Conservation (phyloP, 2,888 invertebrate species). For the Eupithecia vulgata region DNA sequence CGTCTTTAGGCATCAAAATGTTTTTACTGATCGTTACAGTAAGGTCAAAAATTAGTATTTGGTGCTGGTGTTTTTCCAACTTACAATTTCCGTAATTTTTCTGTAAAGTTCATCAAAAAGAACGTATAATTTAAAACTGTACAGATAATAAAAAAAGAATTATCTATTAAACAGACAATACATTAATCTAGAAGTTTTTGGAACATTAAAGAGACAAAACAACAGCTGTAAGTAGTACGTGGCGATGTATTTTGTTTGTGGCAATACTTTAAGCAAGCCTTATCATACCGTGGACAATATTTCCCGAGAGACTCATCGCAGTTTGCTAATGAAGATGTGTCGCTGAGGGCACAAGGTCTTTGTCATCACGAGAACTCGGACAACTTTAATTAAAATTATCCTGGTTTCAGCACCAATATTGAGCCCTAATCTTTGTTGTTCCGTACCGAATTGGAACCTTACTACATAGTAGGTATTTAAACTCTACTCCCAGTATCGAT, state of each 20-base stretch:
- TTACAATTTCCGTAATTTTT: neutral
- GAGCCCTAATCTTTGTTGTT: neutral
- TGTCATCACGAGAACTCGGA: slow-evolving; percentile 38
- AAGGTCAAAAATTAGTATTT: neutral
- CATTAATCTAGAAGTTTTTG: neutral
- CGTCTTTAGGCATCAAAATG: neutral
- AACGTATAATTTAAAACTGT: neutral
- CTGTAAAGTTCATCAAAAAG: neutral
- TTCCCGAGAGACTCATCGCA: slow-evolving; percentile 69
- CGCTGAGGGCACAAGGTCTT: slow-evolving; percentile 61
- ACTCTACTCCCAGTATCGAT: neutral
- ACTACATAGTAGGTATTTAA: neutral
- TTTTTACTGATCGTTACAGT: neutral
- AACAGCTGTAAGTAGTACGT: slow-evolving; percentile 5
- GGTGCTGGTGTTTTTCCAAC: neutral
- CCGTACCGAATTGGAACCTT: neutral
- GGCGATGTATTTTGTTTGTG: slow-evolving; percentile 17
- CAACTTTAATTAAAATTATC: slow-evolving; percentile 16
- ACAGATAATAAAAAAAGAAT: neutral
- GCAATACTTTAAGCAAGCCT: slow-evolving; percentile 25
- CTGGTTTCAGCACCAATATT: neutral
- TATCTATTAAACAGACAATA: neutral
- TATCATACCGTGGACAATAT: slow-evolving; percentile 51
- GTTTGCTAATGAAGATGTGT: slow-evolving; percentile 73
- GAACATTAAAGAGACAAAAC: neutral